Conservation (phyloP, 2,888 invertebrate genomes). For the Theretra japonica region DNA sequence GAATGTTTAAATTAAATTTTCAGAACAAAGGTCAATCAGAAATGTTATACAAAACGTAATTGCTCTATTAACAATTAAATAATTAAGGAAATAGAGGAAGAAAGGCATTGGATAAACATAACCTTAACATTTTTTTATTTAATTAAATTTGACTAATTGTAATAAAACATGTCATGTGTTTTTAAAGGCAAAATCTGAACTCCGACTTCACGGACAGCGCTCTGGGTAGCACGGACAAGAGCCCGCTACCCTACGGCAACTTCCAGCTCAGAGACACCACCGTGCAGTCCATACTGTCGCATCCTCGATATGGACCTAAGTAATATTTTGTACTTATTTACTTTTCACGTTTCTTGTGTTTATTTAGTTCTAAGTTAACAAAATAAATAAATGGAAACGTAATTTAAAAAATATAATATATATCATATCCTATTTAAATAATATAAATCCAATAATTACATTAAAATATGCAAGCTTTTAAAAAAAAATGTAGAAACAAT, state of each 20-base stretch:
- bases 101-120: neutral
- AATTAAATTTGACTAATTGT: neutral
- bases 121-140: neutral
- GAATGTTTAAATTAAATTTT: neutral
- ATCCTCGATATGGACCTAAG: constrained; percentile 96
- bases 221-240: constrained; percentile 95
- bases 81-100: constrained; percentile 18
- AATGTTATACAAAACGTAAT: neutral
- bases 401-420: too few relatives aligned
- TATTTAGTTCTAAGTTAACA: too few relatives aligned
- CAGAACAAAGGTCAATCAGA: neutral
- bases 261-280: constrained; percentile 97
- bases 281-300: constrained; percentile 94
- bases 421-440: too few relatives aligned
- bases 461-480: too few relatives aligned
- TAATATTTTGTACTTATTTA: constrained; percentile 62
- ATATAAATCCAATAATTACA: too few relatives aligned
- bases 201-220: constrained; percentile 98
- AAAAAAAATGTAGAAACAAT: too few relatives aligned
- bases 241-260: constrained; percentile 96
- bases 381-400: too few relatives aligned
- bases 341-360: constrained; percentile 35
- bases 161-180: neutral
- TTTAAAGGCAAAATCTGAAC: constrained; percentile 94
- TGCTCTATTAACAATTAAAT: neutral